Base-by-base conservation (phyloP, 2,113 vertebrate species). In the Chionis minor region DNA sequence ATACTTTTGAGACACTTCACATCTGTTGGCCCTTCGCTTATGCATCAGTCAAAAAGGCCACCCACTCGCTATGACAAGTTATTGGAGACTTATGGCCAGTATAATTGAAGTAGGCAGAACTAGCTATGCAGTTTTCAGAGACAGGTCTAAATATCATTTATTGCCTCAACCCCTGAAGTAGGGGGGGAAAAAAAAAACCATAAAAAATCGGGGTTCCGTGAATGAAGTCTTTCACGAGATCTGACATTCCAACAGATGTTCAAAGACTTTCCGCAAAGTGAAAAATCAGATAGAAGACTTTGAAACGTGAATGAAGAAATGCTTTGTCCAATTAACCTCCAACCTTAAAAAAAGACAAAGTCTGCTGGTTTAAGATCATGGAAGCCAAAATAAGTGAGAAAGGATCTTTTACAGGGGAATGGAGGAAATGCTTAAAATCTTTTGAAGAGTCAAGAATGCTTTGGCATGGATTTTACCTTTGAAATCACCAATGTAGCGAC, bases 231-330 rank as follows among this genome's bases (percentile, higher is more conserved):
- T 86, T 89, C 42, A 12, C 69, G 78, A 80, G 66, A 88, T 69
- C 33, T 86, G 81, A 90, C 66, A 58, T 77, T 88, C 49, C 75
- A 88, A 55, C 5, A 45, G 19, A 80, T 70, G 91, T 90, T 94
- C 90, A 93, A 96, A 96, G 90, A 49, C 81, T 73, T 67, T 65
- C 27, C 66, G 82, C 35, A 22, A 42, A 69, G 74, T 58, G 66
- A 91, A 88, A 82, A 94, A 80, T 95, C 81, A 93, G 70, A 91
- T 33, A 38, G 80, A 92, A 83, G 87, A 88, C 84, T 91, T 80
- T 79, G 84, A 94, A 95, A 96, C 1, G 3, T 55, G 91, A 95
- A 87, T 51, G 92, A 94, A 96, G 56, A 95, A 94, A 80, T 83
- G 74, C 42, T 73, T 95, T 83, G 74, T 73, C 61, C 82, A 93